Percentiles rank a stretch among this genome's conserved stretches.
These are phyloP conservation scores for Papilio gigon DNA, from an alignment of 2,888 invertebrate species.

Conservation along the genomic window DNA sequence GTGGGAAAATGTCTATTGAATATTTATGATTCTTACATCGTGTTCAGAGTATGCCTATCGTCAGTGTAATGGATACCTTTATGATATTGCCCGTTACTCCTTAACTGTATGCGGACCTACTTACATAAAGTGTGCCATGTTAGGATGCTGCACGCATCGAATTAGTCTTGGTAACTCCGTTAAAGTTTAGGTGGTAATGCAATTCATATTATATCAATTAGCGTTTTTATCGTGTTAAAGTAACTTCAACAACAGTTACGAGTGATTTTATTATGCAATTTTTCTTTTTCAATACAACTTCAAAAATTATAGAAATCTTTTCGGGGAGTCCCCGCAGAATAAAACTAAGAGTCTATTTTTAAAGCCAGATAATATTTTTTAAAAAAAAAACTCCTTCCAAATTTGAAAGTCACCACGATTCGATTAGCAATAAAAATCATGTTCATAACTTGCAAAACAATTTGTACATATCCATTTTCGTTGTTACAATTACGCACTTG, in stretches of 20 bases:
- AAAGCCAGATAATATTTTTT: no score
- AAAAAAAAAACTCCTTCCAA: neutral
- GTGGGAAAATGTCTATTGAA: constrained; percentile 81
- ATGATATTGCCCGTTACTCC: constrained; percentile 56
- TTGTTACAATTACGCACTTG: constrained; percentile 44
- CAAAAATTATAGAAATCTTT: no score
- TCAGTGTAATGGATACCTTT: constrained; percentile 57
- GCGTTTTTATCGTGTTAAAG: no score
- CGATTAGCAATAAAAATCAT: constrained; percentile 9
- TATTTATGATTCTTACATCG: constrained; percentile 75
- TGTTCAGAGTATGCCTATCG: constrained; percentile 51
- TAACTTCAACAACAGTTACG: no score
- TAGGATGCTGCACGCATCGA: neutral
- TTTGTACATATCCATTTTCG: constrained; percentile 21
- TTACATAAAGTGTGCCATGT: neutral
- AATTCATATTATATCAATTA: neutral
- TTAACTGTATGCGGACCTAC: constrained; percentile 42
- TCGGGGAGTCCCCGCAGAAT: no score
- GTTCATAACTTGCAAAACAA: constrained; percentile 6
- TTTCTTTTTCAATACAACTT: neutral
- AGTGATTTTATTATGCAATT: no score
- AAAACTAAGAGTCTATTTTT: no score
- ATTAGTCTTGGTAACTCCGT: no score
- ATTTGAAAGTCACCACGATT: neutral
- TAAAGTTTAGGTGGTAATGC: neutral